A percentile compares a stretch with the other conserved stretches of the same genome.
Conservation (phyloP, 2,113 vertebrate genomes). For the Oceanodroma tethys region DNA sequence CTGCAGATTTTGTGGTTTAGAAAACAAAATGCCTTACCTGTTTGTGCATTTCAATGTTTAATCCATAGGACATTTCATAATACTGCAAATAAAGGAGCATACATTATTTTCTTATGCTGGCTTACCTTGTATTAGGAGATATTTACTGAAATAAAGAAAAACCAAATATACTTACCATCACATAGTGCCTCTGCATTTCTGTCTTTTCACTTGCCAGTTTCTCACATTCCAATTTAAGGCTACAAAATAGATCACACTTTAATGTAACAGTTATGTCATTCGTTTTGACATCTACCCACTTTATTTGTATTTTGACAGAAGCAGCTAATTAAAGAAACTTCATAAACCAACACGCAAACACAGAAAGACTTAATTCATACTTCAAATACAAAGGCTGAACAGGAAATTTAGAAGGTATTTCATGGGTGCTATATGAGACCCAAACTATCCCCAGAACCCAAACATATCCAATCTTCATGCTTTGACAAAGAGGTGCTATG, state of each 20-base stretch:
- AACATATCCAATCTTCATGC: background rate
- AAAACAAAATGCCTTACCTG: constrained; percentile 77
- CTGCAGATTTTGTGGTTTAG: background rate
- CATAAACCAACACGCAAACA: constrained; percentile 23
- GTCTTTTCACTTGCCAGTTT: constrained; percentile 97
- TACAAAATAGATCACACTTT: constrained; percentile 75
- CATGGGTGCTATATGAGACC: background rate
- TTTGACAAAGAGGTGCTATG: background rate
- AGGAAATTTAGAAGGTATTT: background rate
- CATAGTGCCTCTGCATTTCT: constrained; percentile 97
- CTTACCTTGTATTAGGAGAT: background rate
- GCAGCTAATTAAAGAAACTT: background rate
- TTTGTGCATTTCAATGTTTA: constrained; percentile 90
- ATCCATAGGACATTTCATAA: constrained; percentile 88
- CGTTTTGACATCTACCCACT: constrained; percentile 64
- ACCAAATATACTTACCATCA: constrained; percentile 85
- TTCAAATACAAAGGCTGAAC: background rate
- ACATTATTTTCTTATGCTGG: background rate
- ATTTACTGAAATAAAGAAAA: background rate
- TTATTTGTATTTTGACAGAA: constrained; percentile 65
- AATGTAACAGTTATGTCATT: constrained; percentile 64
- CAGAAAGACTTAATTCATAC: background rate
- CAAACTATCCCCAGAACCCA: background rate
- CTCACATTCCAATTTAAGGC: constrained; percentile 97
- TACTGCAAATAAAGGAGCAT: constrained; percentile 74